Conservation (phyloP, 2,888 invertebrate species). For the Agrochola circellaris region DNA sequence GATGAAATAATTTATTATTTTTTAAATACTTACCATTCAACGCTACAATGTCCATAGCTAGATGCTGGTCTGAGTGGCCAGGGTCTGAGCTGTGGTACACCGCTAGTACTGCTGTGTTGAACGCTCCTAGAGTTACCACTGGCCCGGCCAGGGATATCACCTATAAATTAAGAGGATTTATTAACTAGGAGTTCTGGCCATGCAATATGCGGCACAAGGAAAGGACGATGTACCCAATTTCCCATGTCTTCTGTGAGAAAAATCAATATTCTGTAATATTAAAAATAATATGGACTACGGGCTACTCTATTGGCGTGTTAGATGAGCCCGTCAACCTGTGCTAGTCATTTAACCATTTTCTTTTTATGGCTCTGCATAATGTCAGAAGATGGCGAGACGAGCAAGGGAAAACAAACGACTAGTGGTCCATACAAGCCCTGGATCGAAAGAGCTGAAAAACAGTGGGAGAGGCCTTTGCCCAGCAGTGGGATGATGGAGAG, state of each 20-base stretch:
- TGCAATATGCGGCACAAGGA: not conserved
- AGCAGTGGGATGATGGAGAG: not conserved
- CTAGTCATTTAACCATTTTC: not conserved
- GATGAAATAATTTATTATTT: not conserved
- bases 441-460: not conserved
- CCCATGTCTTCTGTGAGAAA: not conserved
- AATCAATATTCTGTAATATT: not conserved
- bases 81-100: constrained; percentile 86
- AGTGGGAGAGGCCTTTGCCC: not conserved
- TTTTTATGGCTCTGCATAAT: not conserved
- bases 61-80: constrained; percentile 83
- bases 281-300: not conserved
- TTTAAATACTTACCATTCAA: constrained; percentile 78
- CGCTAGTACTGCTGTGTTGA: constrained; percentile 81
- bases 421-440: not conserved
- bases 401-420: not conserved
- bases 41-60: constrained; percentile 87
- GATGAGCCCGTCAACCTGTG: not conserved
- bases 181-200: too few species aligned
- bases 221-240: not conserved
- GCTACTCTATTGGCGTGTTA: not conserved
- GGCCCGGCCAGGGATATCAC: constrained; percentile 86
- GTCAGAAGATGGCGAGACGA: not conserved
- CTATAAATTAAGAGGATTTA: constrained; percentile 69
- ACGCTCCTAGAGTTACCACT: constrained; percentile 80